Base-by-base conservation (phyloP, 2,888 invertebrate species). In the Aplocera efformata region DNA sequence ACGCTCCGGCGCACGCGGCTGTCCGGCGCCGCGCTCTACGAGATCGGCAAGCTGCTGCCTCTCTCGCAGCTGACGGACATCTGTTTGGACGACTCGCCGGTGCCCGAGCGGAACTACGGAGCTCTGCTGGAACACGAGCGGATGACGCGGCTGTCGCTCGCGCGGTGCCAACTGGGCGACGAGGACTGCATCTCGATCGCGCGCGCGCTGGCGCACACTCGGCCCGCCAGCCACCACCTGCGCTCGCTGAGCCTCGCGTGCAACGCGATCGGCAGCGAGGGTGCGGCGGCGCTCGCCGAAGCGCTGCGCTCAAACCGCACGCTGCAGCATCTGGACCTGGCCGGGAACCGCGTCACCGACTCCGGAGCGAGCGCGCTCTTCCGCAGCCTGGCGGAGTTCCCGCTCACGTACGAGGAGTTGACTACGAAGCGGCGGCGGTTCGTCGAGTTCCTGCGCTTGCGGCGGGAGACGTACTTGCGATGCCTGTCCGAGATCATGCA, bases 1-100 rank as follows among this genome's bases (percentile, higher is more conserved):
- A 36, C 52, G 3, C 17, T 62, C 13, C 58, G 50, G 21, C 42
- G 50, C 46, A 29, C 33, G 6, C 28, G 40, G 9, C 47, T 59
- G 11, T 32, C 35, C 21, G 50, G 52, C 10, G 39, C 17, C 3
- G 36, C 36, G 13, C 42, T 67, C 1, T 40, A 58, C 44, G 58
- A 62, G 35, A 39, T 63, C 13, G 48, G 50, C 7, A 53, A 47
- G 25, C 39, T 41, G 6, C 9, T 35, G 7, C 41, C 48, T 1
- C 13, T 17, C 17, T 53, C 62, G 17, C 39, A 48, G 5, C 35
- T 67, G 30, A 60, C 61, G 4, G 63, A 67, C 29, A 23, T 67
- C n/a, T 49, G 48, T 34, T 51, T 68, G 5, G 65, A 68, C 50
- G 63, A 63, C 50, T 53, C 63, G 13, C 58, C 54, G 7, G 48